phyloP scores from a whole-genome alignment of 2,113 vertebrate species.

The Trochalopteron elliotii region DNA sequence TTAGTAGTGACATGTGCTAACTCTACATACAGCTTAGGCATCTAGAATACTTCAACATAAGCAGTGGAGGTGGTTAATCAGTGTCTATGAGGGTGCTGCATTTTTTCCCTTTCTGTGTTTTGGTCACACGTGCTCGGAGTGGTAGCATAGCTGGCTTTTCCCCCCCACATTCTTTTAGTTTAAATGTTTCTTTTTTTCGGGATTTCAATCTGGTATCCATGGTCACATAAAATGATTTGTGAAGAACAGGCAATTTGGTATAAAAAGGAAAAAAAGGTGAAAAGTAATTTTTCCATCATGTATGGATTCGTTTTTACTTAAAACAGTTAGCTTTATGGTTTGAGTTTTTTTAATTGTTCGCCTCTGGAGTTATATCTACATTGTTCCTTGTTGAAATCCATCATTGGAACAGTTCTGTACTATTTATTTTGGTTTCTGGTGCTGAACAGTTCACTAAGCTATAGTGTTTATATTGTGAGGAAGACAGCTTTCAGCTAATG shows the following conservation, averaged over 20 bases:
- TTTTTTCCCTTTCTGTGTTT: neutral
- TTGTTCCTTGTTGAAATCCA: neutral
- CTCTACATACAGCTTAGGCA: neutral
- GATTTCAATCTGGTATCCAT: neutral
- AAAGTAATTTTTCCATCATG: rapidly evolving
- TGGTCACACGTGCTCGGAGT: neutral
- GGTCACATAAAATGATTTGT: neutral
- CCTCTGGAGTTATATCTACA: neutral
- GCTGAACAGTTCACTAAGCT: neutral
- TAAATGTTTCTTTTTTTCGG: neutral
- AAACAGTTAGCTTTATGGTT: neutral
- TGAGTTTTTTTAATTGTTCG: neutral
- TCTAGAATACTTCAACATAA: neutral
- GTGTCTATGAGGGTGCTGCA: rapidly evolving
- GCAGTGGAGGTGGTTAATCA: neutral
- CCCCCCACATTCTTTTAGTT: neutral
- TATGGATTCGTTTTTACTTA: neutral
- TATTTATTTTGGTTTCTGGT: neutral
- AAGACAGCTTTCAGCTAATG: neutral
- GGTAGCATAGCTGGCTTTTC: neutral
- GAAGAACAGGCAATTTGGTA: neutral
- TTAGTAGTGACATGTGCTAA: neutral
- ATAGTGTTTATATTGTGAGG: neutral
- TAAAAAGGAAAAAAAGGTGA: neutral
- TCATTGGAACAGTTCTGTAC: neutral